These are phyloP conservation scores for Automeris io DNA, from an alignment of 2,888 invertebrate genomes.

Conservation along the genomic window DNA sequence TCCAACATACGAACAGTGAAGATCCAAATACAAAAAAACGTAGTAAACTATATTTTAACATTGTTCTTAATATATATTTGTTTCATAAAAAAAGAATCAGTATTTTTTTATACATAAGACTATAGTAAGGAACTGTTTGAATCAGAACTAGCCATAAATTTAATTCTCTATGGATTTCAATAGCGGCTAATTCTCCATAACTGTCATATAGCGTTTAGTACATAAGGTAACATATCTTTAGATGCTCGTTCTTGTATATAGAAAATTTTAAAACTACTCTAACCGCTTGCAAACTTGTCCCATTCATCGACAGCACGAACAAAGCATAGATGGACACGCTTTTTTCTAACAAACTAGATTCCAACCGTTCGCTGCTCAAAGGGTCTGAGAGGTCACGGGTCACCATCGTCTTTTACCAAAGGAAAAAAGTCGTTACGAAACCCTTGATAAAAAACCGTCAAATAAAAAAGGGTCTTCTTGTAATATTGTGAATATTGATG, in stretches of 20 bases:
- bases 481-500: conserved; percentile 77
- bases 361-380: conserved; percentile 51
- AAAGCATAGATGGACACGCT: conserved; percentile 51
- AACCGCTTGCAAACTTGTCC: conserved; percentile 45
- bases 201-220: too few relatives aligned
- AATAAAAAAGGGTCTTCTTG: conserved; percentile 68
- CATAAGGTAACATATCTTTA: too few relatives aligned
- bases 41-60: too few relatives aligned
- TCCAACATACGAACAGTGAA: too few relatives aligned
- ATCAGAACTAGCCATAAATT: too few relatives aligned
- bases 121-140: too few relatives aligned
- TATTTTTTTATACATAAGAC: too few relatives aligned
- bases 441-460: conserved; percentile 49
- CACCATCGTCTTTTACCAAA: conserved; percentile 62
- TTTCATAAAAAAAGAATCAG: too few relatives aligned
- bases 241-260: not conserved
- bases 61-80: too few relatives aligned
- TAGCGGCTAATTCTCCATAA: too few relatives aligned
- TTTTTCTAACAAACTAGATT: conserved; percentile 70
- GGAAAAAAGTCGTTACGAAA: conserved; percentile 71
- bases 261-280: conserved; percentile 30
- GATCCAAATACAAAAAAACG: too few relatives aligned
- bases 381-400: conserved; percentile 63
- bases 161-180: too few relatives aligned
- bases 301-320: conserved; percentile 38